phyloP scores from a whole-genome alignment of 2,888 invertebrate genomes.

The Platynereis dumerilii region DNA sequence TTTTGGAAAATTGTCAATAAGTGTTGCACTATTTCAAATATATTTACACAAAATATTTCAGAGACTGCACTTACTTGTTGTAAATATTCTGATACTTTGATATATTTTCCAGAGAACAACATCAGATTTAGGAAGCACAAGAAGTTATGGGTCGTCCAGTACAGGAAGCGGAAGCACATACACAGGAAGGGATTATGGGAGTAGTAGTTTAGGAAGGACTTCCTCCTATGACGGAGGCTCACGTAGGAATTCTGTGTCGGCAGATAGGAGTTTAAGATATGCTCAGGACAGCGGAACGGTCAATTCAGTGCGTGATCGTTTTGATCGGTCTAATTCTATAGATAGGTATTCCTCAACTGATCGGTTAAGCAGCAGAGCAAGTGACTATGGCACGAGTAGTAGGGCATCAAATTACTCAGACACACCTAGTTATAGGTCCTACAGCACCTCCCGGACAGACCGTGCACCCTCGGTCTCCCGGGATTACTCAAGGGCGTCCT shows the following conservation, averaged over 20 bases:
- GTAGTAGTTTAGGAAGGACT: not conserved
- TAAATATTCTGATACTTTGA: too few species aligned
- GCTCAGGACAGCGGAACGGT: constrained; percentile 9
- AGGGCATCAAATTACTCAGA: not conserved
- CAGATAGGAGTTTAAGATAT: constrained; percentile 19
- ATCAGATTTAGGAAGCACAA: constrained; percentile 12
- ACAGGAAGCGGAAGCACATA: constrained; percentile 2
- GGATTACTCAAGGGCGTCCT: not conserved
- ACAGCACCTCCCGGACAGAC: too few species aligned
- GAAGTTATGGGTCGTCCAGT: constrained; percentile 6
- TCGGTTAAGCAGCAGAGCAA: constrained; percentile 15
- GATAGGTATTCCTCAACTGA: constrained; percentile 19
- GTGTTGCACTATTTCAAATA: too few species aligned
- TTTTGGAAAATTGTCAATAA: too few species aligned
- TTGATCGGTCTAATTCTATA: constrained; percentile 10
- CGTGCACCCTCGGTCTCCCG: not conserved
- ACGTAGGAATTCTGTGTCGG: not conserved
- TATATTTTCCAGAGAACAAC: constrained; percentile 10
- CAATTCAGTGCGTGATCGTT: constrained; percentile 12
- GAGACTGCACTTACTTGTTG: too few species aligned
- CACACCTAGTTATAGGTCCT: not conserved
- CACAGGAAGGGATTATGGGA: constrained; percentile 14
- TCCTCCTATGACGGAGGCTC: constrained; percentile 7
- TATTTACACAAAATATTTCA: too few species aligned
- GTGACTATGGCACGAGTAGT: constrained; percentile 13